phyloP scores from a whole-genome alignment of 2,113 vertebrate species.

The Heliornis fulica region DNA sequence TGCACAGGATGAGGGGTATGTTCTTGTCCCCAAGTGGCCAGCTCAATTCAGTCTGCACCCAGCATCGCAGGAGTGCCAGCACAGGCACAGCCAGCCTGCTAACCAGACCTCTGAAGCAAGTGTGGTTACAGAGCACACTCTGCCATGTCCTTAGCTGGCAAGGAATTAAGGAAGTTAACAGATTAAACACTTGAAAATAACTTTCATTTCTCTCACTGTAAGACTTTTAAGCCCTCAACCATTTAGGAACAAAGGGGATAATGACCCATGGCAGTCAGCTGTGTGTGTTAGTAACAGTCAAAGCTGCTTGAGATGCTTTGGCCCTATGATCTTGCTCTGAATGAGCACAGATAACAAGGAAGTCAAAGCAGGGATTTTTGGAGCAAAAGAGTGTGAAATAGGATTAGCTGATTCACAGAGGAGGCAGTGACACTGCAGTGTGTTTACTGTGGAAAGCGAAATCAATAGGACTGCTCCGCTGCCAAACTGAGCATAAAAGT shows the following conservation, averaged over 20 bases:
- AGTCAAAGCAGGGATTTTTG: slow-evolving; percentile 2
- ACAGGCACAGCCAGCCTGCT: not conserved
- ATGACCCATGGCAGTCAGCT: not conserved
- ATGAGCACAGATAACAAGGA: slow-evolving; percentile 5
- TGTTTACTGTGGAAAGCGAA: slow-evolving; percentile 26
- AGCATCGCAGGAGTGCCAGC: accelerated
- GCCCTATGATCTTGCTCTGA: not conserved
- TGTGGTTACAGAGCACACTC: accelerated
- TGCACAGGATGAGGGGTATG: not conserved
- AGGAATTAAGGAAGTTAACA: slow-evolving; percentile 22
- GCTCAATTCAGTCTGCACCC: not conserved
- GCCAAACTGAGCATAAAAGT: slow-evolving; percentile 48
- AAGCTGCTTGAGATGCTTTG: not conserved
- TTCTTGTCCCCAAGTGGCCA: not conserved
- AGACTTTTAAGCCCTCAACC: not conserved
- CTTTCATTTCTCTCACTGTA: not conserved
- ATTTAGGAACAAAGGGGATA: slow-evolving; percentile 12
- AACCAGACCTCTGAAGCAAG: not conserved
- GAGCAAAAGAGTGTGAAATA: slow-evolving; percentile 61
- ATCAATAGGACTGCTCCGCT: slow-evolving; percentile 65
- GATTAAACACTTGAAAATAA: slow-evolving; percentile 39
- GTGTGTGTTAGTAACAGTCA: not conserved
- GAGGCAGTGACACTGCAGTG: not conserved
- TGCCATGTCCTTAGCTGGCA: not conserved
- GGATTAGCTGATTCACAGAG: slow-evolving; percentile 65